Evolutionary conservation across 2,797 vertebrate species (phyloP), one percentile per base, ranked within the genome.

Genomic region (Adelosebastes latens): DNA sequence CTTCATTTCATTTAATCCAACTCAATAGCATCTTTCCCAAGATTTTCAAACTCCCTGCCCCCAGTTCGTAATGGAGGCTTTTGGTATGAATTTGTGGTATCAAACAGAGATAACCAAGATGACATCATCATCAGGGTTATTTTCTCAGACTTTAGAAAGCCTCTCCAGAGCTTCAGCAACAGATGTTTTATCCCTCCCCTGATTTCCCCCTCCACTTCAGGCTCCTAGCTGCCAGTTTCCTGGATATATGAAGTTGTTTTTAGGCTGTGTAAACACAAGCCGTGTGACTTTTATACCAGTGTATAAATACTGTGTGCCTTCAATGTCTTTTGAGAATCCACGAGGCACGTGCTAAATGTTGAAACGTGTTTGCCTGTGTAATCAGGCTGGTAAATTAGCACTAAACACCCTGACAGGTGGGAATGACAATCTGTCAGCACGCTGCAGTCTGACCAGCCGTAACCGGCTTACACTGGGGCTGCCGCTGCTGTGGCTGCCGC

Each of bases 371-470:
- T 88, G 58, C 67, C 27, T 86, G 62, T 79, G 80, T 92, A 90
- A 89, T 88, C 84, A 84, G 77, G 63, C 77, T 86, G 75, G 42
- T 90, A 89, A 91, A 92, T 90, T 86, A 91, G 77, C 77, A 62
- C 72, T 87, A 91, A 93, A 92, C 72, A 84, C 61, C 73, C 77
- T 27, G 82, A 88, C 89, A 88, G 80, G 77, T 72, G 84, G 79
- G 80, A 87, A 81, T 68, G 87, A 89, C 87, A 90, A 81, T 77
- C 78, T 90, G 79, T 90, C 87, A 65, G 80, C 84, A 67, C 3
- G 53, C 73, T 64, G 65, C 56, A n/a, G 81, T 64, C 75, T 73
- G 83, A 84, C 87, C 87, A 79, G 85, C 80, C 71, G 27, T 72
- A 85, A 88, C 88, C 67, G 20, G 88, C 81, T 90, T 84, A 84